Evolutionary conservation across 2,888 invertebrate genomes (phyloP).

Genomic region (Drepana falcataria): DNA sequence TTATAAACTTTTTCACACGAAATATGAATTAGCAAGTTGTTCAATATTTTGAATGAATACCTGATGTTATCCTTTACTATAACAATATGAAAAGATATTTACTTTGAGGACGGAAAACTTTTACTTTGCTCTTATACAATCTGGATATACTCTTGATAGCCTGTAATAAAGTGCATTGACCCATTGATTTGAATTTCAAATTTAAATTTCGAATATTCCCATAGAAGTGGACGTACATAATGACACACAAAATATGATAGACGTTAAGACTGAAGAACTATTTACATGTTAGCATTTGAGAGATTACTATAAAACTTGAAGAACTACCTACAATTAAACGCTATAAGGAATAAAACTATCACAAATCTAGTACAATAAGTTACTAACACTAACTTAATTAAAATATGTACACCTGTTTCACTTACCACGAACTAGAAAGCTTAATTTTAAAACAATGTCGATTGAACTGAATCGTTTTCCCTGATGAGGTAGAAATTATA

Average conservation of each 20-base stretch:
- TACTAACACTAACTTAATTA: conserved; percentile 40
- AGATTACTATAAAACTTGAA: conserved; percentile 17
- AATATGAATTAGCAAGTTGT: no score
- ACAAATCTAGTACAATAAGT: conserved; percentile 70
- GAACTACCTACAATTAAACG: conserved; percentile 15
- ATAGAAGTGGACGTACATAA: no score
- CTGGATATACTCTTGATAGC: no score
- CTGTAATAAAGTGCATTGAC: no score
- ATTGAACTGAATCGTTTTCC: conserved; percentile 36
- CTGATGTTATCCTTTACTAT: no score
- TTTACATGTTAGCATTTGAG: conserved; percentile 5
- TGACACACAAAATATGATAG: neutral
- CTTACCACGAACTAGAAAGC: neutral
- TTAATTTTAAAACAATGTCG: conserved; percentile 17
- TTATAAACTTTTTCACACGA: no score
- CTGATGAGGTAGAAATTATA: conserved; percentile 71
- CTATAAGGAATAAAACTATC: conserved; percentile 59
- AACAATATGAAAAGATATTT: no score
- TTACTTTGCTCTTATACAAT: no score
- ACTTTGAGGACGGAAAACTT: no score
- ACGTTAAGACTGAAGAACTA: conserved; percentile 6
- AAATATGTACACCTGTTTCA: conserved; percentile 38
- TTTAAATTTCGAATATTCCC: no score
- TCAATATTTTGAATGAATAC: no score
- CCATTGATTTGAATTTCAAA: no score